Evolutionary conservation across 37 sponge, comb jelly and placozoan species (phyloP), one percentile per base, ranked within the genome.

Genomic region (Amphimedon queenslandica): DNA sequence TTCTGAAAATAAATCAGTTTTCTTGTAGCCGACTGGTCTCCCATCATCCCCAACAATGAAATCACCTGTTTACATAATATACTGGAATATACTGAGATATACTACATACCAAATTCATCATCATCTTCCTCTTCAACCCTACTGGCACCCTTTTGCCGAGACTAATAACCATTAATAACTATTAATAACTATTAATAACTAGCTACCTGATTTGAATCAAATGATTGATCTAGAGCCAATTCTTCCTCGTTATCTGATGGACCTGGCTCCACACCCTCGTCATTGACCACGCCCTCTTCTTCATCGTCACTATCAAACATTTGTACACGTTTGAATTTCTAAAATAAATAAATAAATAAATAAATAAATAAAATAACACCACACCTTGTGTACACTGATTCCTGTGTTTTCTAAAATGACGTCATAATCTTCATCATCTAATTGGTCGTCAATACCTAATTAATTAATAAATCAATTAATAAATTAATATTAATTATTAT

Each of bases 31-130:
- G 21, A 96, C 77, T 0, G 92, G 90, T 28, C 68, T 76, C 1
- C 90, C 92, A 64, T 78, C 60, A 36, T 96, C 96, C 58, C 84
- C 96, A 68, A 96, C 96, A 76, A 96, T 92, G 53, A 96, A 92
- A 68, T 88, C 92, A 72, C 75, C 80, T 55, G 74, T 63, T 6
- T 24, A 29, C 28, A 51, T 37, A 40, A 18, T 47, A 47, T 8
- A 47, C 53, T 47, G 53, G 32, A 5, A 23, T 66, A 3, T 4
- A 1, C 34, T 4, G 3, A 1, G 2, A 31, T 3, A 32, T 23
- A 29, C 34, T 36, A 6, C 55, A 47, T 42, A 47, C 13, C 30
- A 29, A 32, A 43, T 55, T 71, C 55, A 34, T 24, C 53, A 25
- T n/a, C 25, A n/a, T 24, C 55, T 30, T 71, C 56, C 6, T 1